phyloP scores from a whole-genome alignment of 2,797 vertebrate genomes.

The Gouania willdenowi region DNA sequence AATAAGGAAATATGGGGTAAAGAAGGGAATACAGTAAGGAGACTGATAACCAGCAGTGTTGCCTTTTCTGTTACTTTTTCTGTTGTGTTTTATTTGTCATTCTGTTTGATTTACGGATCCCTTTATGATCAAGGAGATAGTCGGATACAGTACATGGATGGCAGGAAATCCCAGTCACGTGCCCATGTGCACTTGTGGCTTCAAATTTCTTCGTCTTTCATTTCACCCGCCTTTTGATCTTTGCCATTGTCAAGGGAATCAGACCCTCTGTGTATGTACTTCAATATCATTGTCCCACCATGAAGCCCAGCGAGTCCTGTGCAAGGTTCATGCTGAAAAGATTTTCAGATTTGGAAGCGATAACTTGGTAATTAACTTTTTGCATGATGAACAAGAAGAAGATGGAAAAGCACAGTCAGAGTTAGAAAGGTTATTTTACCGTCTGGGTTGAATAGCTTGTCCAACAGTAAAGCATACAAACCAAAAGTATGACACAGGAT shows the following conservation, averaged over 20 bases:
- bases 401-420: too few species aligned
- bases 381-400: slow-evolving; percentile 5
- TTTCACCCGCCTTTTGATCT: slow-evolving; percentile 4
- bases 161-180: slow-evolving; percentile 24
- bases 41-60: slow-evolving; percentile 73
- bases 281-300: slow-evolving; percentile 10
- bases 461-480: too few species aligned
- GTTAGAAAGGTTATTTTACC: too few species aligned
- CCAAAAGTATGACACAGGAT: too few species aligned
- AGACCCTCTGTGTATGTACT: slow-evolving; percentile 10
- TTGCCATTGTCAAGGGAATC: slow-evolving; percentile 1
- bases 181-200: slow-evolving; percentile 23
- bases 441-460: too few species aligned
- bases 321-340: slow-evolving; percentile 8
- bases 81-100: slow-evolving; percentile 59
- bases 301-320: slow-evolving; percentile 3
- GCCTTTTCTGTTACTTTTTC: slow-evolving; percentile 69
- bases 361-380: neutral
- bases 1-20: slow-evolving; percentile 30
- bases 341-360: slow-evolving; percentile 12
- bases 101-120: slow-evolving; percentile 64
- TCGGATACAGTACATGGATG: slow-evolving; percentile 20
- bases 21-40: slow-evolving; percentile 40
- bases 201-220: slow-evolving; percentile 16
- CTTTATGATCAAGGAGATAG: slow-evolving; percentile 58